phyloP scores from a whole-genome alignment of 2,888 invertebrate genomes.

The Trichopria drosophilae region DNA sequence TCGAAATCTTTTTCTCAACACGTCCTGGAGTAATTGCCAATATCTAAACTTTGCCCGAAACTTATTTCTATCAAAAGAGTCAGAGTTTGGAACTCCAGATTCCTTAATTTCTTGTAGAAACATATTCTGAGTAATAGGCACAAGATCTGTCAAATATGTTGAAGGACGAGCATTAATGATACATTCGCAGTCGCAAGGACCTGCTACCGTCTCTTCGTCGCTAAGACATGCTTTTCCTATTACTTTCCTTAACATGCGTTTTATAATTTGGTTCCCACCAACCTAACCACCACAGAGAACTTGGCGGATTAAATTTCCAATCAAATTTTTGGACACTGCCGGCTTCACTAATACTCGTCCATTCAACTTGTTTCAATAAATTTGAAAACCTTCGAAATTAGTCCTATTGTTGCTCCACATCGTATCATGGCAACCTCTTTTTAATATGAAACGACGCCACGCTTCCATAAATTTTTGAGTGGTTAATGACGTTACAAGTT shows the following conservation, averaged over 20 bases:
- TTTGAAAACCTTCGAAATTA: constrained; percentile 49
- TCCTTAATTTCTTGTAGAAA: background rate
- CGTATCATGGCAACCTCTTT: constrained; percentile 36
- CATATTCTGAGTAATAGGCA: background rate
- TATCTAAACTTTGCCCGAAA: too few species aligned
- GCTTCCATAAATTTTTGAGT: constrained; percentile 42
- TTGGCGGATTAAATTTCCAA: constrained; percentile 52
- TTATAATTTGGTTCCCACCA: constrained; percentile 51
- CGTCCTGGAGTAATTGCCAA: too few species aligned
- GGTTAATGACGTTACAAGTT: constrained; percentile 43
- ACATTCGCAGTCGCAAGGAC: background rate
- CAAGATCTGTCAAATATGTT: background rate
- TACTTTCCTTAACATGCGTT: constrained; percentile 32
- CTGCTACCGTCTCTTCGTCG: background rate
- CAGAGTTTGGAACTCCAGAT: too few species aligned
- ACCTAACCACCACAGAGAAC: constrained; percentile 57
- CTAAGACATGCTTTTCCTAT: background rate
- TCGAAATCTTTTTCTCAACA: constrained; percentile 22
- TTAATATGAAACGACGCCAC: constrained; percentile 30
- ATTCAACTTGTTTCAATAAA: constrained; percentile 37
- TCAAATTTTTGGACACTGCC: constrained; percentile 31
- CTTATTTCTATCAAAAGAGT: too few species aligned
- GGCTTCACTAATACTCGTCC: constrained; percentile 35
- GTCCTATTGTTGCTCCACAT: constrained; percentile 54
- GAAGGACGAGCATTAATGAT: background rate